These are phyloP conservation scores for Argya squamiceps DNA, from an alignment of 2,797 vertebrate genomes.

Conservation along the genomic window DNA sequence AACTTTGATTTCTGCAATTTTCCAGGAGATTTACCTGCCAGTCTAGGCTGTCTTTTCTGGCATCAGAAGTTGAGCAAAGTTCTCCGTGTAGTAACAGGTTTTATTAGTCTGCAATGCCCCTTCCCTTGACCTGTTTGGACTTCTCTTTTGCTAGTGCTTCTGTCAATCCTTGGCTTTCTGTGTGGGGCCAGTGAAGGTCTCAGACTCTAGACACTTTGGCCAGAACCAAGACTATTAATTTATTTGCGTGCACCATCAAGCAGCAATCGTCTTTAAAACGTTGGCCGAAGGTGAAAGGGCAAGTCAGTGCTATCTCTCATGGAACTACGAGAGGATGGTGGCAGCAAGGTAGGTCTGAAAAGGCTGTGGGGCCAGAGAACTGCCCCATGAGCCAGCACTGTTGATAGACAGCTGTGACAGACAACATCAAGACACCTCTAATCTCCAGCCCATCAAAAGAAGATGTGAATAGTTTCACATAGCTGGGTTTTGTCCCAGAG, in stretches of 20 bases:
- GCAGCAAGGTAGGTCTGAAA: background rate
- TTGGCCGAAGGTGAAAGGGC: background rate
- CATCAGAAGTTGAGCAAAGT: conserved; percentile 19
- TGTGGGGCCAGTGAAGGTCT: background rate
- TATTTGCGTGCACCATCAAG: background rate
- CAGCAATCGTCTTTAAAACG: background rate
- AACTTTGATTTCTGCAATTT: background rate
- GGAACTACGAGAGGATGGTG: background rate
- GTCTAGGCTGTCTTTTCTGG: background rate
- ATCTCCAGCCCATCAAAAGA: background rate
- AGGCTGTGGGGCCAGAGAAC: background rate
- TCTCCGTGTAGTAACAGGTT: background rate
- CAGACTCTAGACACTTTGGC: background rate
- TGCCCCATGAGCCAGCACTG: background rate
- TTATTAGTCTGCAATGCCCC: conserved; percentile 2
- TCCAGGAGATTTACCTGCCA: conserved; percentile 38
- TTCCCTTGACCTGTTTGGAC: conserved; percentile 21
- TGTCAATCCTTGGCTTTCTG: background rate
- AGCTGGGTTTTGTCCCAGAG: background rate
- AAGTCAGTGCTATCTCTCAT: background rate
- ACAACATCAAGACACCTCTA: background rate
- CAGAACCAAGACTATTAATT: background rate
- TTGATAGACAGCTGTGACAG: background rate
- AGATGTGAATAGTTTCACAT: background rate
- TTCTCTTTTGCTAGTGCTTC: background rate